Conservation (phyloP, 2,113 vertebrate genomes). For the Leptobrachium leishanense region DNA sequence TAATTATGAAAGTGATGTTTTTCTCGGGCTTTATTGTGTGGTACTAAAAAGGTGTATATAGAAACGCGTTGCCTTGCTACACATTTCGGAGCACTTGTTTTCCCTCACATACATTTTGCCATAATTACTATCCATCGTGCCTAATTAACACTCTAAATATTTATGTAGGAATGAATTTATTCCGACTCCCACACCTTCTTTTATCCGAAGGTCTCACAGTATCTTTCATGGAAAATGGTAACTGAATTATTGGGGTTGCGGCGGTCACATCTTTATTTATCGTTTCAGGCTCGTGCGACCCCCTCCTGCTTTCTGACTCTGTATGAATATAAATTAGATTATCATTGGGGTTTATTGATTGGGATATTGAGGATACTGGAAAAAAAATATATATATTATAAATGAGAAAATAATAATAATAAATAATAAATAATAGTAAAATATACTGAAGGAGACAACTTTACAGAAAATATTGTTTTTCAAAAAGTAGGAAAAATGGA, state of each 20-base stretch:
- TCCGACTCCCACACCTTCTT: constrained; percentile 29
- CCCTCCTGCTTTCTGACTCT: no score
- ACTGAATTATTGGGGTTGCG: not conserved
- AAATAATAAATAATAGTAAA: no score
- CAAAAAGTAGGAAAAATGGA: no score
- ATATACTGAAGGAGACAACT: no score
- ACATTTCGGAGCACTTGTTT: constrained; percentile 38
- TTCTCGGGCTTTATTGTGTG: constrained; percentile 34
- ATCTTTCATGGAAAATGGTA: constrained; percentile 7
- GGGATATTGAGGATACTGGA: no score
- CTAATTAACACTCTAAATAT: constrained; percentile 43
- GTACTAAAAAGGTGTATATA: not conserved
- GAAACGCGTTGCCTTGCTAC: constrained; percentile 27
- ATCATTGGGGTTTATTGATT: no score
- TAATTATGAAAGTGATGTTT: constrained; percentile 20
- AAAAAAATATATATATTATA: no score
- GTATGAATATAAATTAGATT: no score
- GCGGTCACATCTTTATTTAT: no score
- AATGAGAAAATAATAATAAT: no score
- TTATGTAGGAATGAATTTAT: constrained; percentile 38
- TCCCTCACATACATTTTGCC: constrained; percentile 19
- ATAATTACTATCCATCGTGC: constrained; percentile 36
- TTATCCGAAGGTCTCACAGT: constrained; percentile 19
- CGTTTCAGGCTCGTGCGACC: no score
- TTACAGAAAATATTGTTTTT: no score